Evolutionary conservation across 1,140 invertebrate genomes (phyloP).

Genomic region (Caenorhabditis tropicalis): DNA sequence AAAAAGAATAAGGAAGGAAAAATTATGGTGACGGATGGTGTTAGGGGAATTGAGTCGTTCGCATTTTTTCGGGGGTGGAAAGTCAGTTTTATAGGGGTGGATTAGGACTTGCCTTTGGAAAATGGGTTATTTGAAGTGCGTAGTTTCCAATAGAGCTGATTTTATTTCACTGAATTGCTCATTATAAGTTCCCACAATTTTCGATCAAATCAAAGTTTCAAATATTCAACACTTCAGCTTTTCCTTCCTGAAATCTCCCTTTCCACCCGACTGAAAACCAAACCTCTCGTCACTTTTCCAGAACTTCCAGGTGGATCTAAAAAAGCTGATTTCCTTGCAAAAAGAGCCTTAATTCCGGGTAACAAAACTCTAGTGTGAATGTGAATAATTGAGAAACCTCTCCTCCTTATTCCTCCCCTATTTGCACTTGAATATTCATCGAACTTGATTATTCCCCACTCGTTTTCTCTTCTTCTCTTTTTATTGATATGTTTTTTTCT

Average conservation of each 20-base stretch:
- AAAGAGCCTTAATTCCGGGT: not conserved
- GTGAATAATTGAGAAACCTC: slow-evolving; percentile 4
- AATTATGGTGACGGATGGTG: not conserved
- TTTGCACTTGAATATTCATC: slow-evolving; percentile 34
- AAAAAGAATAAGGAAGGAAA: not conserved
- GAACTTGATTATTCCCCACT: not conserved
- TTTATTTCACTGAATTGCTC: too few relatives aligned
- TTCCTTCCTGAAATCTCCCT: not conserved
- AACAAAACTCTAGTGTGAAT: not conserved
- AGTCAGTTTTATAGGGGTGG: not conserved
- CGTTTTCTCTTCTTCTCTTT: not conserved
- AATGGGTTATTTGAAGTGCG: too few relatives aligned
- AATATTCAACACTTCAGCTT: too few relatives aligned
- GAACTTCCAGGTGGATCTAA: not conserved
- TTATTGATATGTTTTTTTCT: not conserved
- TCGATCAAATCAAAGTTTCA: too few relatives aligned
- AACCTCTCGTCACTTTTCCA: too few relatives aligned
- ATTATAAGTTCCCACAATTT: too few relatives aligned
- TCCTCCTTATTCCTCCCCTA: not conserved
- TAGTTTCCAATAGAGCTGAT: not conserved
- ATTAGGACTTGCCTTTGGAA: not conserved
- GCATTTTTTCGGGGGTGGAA: not conserved
- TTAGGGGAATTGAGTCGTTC: not conserved
- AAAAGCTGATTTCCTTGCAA: not conserved
- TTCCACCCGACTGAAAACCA: too few relatives aligned